Conservation (phyloP, 2,797 vertebrate species). For the Falco peregrinus region DNA sequence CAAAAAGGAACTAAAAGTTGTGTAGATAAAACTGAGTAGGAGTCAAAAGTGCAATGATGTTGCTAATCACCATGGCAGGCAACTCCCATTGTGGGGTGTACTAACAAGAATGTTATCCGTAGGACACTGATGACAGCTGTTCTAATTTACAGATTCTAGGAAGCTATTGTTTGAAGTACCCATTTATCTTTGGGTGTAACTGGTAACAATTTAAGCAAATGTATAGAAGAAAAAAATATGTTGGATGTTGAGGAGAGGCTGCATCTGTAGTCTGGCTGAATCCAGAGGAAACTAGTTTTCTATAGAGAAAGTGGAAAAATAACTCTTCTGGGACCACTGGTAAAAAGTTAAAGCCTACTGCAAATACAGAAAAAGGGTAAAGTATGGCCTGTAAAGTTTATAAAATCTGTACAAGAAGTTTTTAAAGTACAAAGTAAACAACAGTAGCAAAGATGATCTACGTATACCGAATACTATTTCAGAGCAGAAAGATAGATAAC, state of each 20-base stretch:
- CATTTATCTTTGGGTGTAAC: neutral
- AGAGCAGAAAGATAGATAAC: neutral
- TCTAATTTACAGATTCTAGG: neutral
- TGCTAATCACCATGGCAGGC: neutral
- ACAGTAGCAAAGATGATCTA: neutral
- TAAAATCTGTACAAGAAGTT: neutral
- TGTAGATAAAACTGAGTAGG: neutral
- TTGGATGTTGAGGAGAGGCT: neutral
- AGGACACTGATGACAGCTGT: neutral
- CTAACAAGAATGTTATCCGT: neutral
- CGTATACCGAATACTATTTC: neutral
- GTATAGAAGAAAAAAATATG: neutral
- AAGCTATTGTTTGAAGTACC: accelerated
- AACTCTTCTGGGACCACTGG: neutral
- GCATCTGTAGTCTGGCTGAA: neutral
- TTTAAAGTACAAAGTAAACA: neutral
- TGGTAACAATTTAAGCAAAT: neutral
- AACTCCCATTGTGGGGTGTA: neutral
- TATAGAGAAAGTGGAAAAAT: neutral
- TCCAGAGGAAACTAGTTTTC: neutral
- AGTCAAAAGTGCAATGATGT: neutral
- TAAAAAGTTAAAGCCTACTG: neutral
- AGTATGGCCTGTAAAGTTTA: neutral
- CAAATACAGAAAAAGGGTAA: neutral
- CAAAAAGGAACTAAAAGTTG: neutral